These are phyloP conservation scores for Magallana angulata DNA, from an alignment of 1,140 invertebrate genomes.

Conservation along the genomic window DNA sequence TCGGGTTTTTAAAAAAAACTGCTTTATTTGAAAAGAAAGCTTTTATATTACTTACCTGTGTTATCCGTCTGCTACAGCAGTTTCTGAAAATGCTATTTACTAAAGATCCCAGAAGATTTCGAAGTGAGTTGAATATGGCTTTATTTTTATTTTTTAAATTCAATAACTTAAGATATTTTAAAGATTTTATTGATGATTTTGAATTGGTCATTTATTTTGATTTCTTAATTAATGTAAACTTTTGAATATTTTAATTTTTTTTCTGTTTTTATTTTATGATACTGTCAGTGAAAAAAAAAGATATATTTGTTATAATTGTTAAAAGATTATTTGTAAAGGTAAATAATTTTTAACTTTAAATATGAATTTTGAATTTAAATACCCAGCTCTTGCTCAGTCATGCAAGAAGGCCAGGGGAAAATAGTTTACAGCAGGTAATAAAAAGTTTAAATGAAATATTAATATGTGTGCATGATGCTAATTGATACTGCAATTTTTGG, in stretches of 20 bases:
- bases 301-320: too few species aligned
- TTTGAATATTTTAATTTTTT: background rate
- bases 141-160: too few species aligned
- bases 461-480: too few species aligned
- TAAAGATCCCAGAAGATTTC: conserved; percentile 26
- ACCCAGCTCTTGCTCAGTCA: background rate
- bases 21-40: too few species aligned
- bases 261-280: background rate
- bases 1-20: too few species aligned
- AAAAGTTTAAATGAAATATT: background rate
- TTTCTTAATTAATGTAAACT: background rate
- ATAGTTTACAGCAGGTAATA: background rate
- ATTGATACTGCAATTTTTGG: too few species aligned
- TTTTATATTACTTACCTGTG: background rate
- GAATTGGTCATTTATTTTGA: background rate
- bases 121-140: background rate
- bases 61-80: background rate
- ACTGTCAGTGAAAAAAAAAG: too few species aligned
- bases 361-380: background rate
- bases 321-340: too few species aligned
- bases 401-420: background rate
- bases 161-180: background rate
- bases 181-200: background rate
- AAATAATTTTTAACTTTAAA: too few species aligned
- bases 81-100: background rate